A percentile compares a stretch with the other conserved stretches of the same genome.
phyloP scores from a whole-genome alignment of 1,140 invertebrate species.

The Drosophila ogumai region DNA sequence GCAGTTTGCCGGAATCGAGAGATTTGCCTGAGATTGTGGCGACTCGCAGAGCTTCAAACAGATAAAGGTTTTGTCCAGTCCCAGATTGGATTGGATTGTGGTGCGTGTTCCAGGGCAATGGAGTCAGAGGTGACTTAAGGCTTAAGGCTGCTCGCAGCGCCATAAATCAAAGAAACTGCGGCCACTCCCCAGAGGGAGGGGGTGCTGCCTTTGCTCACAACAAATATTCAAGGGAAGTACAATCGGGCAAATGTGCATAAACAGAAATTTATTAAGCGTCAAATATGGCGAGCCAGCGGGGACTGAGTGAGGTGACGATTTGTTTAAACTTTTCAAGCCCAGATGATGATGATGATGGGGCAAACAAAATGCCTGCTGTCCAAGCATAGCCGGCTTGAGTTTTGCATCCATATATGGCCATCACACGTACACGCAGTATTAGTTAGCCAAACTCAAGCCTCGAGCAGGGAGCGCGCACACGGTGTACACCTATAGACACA shows the following conservation, averaged over 20 bases:
- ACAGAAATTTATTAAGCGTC: constrained; percentile 74
- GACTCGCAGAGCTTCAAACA: neutral
- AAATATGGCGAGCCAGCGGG: constrained; percentile 65
- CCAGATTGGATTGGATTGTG: constrained; percentile 3
- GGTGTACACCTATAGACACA: constrained; percentile 1
- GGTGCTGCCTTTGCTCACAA: constrained; percentile 15
- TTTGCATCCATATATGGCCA: constrained; percentile 74
- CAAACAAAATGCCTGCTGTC: constrained; percentile 46
- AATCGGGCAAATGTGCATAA: constrained; percentile 58
- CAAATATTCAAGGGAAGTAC: constrained; percentile 18
- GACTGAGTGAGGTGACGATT: constrained; percentile 59
- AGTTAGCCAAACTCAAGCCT: constrained; percentile 21
- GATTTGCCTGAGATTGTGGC: constrained; percentile 13
- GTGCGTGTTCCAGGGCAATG: constrained; percentile 65
- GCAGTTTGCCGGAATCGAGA: constrained; percentile 37
- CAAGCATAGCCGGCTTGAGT: constrained; percentile 29
- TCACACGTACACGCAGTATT: constrained; percentile 74
- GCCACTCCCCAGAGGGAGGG: constrained; percentile 49
- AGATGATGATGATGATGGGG: constrained; percentile 28
- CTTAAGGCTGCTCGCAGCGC: constrained; percentile 27
- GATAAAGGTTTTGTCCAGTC: constrained; percentile 33
- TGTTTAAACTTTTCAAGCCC: constrained; percentile 52
- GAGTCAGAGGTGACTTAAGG: constrained; percentile 23
- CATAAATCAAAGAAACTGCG: constrained; percentile 64
- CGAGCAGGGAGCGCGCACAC: constrained; percentile 8